A percentile compares a stretch with the other conserved stretches of the same genome.
These are phyloP conservation scores for Eira barbara DNA, from an alignment of 2,113 vertebrate genomes.

Conservation along the genomic window DNA sequence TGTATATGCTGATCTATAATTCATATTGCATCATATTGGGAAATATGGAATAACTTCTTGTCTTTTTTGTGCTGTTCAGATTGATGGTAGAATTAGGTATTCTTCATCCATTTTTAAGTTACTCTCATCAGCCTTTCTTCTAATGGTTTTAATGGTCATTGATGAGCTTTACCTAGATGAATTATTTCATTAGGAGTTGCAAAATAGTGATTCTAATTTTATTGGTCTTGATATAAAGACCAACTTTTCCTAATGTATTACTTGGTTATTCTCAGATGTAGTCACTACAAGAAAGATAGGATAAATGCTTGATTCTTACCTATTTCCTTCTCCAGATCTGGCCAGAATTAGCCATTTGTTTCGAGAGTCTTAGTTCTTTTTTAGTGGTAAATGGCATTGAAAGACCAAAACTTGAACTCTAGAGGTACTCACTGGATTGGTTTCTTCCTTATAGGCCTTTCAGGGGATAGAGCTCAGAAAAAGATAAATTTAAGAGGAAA, in stretches of 20 bases:
- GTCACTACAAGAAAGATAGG: neutral
- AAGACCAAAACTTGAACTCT: neutral
- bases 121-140: neutral
- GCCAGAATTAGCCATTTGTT: neutral
- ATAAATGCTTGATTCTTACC: neutral
- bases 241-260: neutral
- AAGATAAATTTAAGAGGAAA: neutral
- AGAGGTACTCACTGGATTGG: neutral
- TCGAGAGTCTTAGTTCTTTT: neutral
- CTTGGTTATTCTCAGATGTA: neutral
- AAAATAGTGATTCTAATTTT: constrained; percentile 6
- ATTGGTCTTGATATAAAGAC: neutral
- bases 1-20: neutral
- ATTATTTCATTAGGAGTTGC: neutral
- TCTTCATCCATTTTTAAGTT: neutral
- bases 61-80: neutral
- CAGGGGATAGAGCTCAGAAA: neutral
- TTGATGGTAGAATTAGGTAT: neutral
- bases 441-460: neutral
- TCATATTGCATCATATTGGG: neutral
- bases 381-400: neutral
- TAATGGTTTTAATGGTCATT: neutral
- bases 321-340: neutral
- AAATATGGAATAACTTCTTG: neutral
- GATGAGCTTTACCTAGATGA: neutral